Evolutionary conservation across 2,113 vertebrate species (phyloP).

Genomic region (Forbesichthys papilliferus): DNA sequence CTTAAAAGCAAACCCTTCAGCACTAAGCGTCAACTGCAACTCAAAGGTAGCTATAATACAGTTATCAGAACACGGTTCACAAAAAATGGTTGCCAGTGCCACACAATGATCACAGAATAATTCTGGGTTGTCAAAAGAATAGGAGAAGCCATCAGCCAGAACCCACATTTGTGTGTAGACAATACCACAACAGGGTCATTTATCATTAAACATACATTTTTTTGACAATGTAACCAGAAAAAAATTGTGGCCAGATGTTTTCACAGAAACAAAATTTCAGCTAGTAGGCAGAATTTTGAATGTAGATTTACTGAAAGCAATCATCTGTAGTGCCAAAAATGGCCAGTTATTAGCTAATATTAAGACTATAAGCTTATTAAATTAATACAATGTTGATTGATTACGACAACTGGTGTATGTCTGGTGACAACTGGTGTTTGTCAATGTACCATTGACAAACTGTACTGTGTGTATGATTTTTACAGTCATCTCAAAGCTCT

Average conservation of each 20-base stretch:
- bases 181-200: slow-evolving; percentile 14
- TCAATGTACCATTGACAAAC: too few species aligned
- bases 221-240: not conserved
- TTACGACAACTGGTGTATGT: too few species aligned
- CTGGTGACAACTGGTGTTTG: too few species aligned
- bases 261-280: not conserved
- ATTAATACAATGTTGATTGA: too few species aligned
- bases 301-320: not conserved
- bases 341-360: not conserved
- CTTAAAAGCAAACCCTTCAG: not conserved
- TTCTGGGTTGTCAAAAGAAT: slow-evolving; percentile 21
- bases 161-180: slow-evolving; percentile 24
- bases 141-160: slow-evolving; percentile 30
- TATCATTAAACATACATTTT: not conserved
- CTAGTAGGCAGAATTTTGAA: not conserved
- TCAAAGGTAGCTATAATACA: slow-evolving; percentile 40
- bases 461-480: too few species aligned
- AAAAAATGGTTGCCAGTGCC: slow-evolving; percentile 34
- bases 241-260: not conserved
- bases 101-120: slow-evolving; percentile 67
- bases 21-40: slow-evolving; percentile 24
- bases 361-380: not conserved
- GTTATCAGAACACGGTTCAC: slow-evolving; percentile 26
- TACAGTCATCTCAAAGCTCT: too few species aligned
- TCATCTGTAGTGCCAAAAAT: not conserved